A percentile compares a stretch with the other conserved stretches of the same genome.
Evolutionary conservation across 2,113 vertebrate species (phyloP).

Genomic region (Riparia riparia): DNA sequence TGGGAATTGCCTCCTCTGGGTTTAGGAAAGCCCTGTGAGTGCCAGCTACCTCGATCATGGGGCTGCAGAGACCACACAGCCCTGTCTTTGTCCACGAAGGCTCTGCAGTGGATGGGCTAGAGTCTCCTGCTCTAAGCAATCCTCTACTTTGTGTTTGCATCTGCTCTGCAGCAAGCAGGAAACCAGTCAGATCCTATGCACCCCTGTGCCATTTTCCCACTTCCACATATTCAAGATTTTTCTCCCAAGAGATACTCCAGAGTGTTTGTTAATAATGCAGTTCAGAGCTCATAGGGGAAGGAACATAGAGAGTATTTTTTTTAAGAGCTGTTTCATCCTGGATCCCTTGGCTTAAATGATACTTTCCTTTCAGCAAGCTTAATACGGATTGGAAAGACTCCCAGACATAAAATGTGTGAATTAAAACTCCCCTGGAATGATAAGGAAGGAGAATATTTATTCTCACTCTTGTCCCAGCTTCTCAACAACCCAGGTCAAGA

Average conservation of each 20-base stretch:
- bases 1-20: not conserved
- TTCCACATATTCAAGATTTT: not conserved
- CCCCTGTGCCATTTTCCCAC: not conserved
- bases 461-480: accelerated
- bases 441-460: not conserved
- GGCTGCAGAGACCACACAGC: not conserved
- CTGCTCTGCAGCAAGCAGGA: not conserved
- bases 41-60: accelerated
- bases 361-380: not conserved
- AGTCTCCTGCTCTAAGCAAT: not conserved
- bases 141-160: not conserved
- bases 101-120: not conserved
- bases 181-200: not conserved
- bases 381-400: not conserved
- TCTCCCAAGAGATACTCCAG: not conserved
- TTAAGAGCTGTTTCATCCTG: not conserved
- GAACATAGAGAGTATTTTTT: not conserved
- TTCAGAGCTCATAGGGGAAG: not conserved
- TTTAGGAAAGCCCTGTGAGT: not conserved
- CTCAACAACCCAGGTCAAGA: not conserved
- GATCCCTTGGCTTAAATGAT: not conserved
- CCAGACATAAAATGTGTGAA: not conserved
- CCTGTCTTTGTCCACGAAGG: not conserved
- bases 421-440: not conserved
- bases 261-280: not conserved